phyloP scores from a whole-genome alignment of 2,888 invertebrate species.

The Atethmia centrago region DNA sequence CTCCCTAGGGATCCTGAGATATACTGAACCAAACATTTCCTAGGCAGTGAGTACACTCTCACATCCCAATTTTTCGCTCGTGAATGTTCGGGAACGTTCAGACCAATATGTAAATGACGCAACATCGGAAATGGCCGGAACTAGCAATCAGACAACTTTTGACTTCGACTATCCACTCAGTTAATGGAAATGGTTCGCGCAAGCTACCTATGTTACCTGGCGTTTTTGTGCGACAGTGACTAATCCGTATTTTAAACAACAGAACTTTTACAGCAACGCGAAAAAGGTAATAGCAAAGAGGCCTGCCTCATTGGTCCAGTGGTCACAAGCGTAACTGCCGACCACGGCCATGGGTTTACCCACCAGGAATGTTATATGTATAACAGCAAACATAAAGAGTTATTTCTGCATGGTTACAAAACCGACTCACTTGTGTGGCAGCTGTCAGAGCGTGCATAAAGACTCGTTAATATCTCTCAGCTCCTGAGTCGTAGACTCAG shows the following conservation, averaged over 20 bases:
- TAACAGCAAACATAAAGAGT: neutral
- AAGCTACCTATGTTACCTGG: neutral
- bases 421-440: neutral
- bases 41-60: too few relatives aligned
- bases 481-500: too few relatives aligned
- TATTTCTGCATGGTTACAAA: neutral
- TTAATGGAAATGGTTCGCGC: conserved; percentile 9
- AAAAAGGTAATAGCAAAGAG: too few relatives aligned
- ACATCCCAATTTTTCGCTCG: neutral
- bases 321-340: too few relatives aligned
- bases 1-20: neutral
- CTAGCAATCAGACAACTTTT: conserved; percentile 10
- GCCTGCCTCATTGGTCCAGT: too few relatives aligned
- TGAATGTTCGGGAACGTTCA: neutral
- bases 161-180: conserved; percentile 2
- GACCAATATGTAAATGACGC: neutral
- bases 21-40: neutral
- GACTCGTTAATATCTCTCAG: too few relatives aligned
- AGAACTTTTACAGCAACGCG: neutral
- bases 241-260: neutral
- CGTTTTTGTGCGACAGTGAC: neutral
- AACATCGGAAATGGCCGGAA: conserved; percentile 15
- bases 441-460: too few relatives aligned
- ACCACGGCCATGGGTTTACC: neutral
- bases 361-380: neutral